These are phyloP conservation scores for Gymnoscopelus braueri DNA, from an alignment of 2,797 vertebrate genomes.

Conservation along the genomic window DNA sequence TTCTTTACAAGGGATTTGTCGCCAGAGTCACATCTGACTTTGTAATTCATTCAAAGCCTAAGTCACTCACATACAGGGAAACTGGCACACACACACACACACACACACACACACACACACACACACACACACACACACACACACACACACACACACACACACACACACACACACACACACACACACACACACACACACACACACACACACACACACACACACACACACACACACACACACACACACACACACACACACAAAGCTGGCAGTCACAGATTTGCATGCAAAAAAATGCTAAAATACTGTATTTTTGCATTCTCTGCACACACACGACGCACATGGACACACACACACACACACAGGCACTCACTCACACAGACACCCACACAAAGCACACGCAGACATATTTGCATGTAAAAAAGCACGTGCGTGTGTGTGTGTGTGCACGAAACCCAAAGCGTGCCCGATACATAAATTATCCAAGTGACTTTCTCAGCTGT, in stretches of 20 bases:
- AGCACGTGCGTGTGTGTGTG: too few relatives aligned
- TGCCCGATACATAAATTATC: constrained; percentile 71
- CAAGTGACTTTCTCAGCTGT: constrained; percentile 68
- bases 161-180: constrained; percentile 17
- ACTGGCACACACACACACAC: constrained; percentile 25
- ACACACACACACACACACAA: constrained; percentile 34
- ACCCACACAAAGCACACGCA: constrained; percentile 46
- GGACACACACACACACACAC: constrained; percentile 5
- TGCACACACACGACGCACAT: constrained; percentile 8
- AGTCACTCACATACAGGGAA: neutral
- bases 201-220: constrained; percentile 37
- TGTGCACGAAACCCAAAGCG: constrained; percentile 40
- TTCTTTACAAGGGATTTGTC: constrained; percentile 64
- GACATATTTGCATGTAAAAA: constrained; percentile 12
- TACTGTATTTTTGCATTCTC: too few relatives aligned
- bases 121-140: constrained; percentile 40
- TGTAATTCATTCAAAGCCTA: constrained; percentile 56
- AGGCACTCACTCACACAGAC: constrained; percentile 20
- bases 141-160: constrained; percentile 13
- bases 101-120: constrained; percentile 44
- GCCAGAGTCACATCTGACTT: constrained; percentile 65
- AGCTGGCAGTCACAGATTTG: constrained; percentile 40
- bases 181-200: constrained; percentile 20
- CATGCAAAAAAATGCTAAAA: too few relatives aligned
- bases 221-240: constrained; percentile 30